Conservation (phyloP, 2,113 vertebrate genomes). For the Collichthys lucidus region DNA sequence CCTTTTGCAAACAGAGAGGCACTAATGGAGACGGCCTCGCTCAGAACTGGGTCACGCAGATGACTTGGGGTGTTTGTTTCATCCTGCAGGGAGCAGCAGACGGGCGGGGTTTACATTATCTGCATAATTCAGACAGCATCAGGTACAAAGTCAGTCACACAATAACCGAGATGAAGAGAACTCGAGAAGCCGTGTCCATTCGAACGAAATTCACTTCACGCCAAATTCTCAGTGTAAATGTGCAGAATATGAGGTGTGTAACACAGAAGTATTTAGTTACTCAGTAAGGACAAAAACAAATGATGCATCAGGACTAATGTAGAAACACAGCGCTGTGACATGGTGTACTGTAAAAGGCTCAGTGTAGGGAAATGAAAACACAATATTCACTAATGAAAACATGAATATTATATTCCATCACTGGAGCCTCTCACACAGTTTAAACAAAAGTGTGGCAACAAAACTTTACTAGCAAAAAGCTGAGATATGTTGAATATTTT, state of each 20-base stretch:
- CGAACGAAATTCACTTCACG: neutral
- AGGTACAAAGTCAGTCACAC: neutral
- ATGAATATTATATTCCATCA: neutral
- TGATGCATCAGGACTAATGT: neutral
- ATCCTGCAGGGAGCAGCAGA: neutral
- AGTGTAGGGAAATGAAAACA: too few species aligned
- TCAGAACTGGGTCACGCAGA: constrained; percentile 31
- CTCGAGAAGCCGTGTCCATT: neutral
- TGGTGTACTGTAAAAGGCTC: too few species aligned
- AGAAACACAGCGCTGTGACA: too few species aligned
- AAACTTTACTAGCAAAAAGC: neutral
- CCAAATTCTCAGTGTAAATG: neutral
- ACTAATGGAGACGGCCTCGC: constrained; percentile 7
- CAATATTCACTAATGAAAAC: too few species aligned
- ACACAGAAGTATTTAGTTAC: too few species aligned
- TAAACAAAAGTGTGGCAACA: neutral
- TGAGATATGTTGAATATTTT: too few species aligned
- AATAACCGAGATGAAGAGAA: neutral
- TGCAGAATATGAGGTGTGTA: too few species aligned
- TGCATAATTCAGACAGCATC: constrained; percentile 5
- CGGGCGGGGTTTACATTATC: constrained; percentile 44
- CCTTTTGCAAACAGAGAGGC: constrained; percentile 10
- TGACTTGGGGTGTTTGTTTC: constrained; percentile 38
- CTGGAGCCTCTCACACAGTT: neutral
- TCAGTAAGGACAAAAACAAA: neutral